Evolutionary conservation across 2,888 invertebrate genomes (phyloP), one percentile per base, ranked within the genome.

Genomic region (Stenotaenia linearis): DNA sequence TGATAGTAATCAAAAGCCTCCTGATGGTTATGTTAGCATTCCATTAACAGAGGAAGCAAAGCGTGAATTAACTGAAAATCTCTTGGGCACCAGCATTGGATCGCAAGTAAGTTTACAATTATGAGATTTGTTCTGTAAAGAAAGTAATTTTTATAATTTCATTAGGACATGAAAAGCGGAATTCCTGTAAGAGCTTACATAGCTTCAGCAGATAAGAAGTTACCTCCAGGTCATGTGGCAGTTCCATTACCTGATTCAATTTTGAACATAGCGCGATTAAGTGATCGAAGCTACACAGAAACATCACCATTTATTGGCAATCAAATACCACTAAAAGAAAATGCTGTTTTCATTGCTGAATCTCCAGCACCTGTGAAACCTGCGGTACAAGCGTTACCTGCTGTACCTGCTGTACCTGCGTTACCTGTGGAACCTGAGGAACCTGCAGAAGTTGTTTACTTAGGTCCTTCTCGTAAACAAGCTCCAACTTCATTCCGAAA

Each of bases 141-240:
- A 69, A 15, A 1, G 15, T 7, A 69, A 12, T 69, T 21, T 61
- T 25, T 15, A 25, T 28, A 2, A 6, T 40, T 40, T 45, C 21
- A 45, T 45, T 23, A 78, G 56, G 56, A 78, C 25, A n/a, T 56
- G 7, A 18, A 79, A 4, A 37, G 75, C 23, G 79, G 79, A 15
- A 79, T 79, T 75, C 79, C 79, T 5, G 79, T 79, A 21, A 21
- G 75, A 37, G 79, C 79, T 5, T 79, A 79, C 25, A 79, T 79
- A 35, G 79, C 79, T 40, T 75, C 79, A 5, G 79, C 79, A 18
- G 79, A 79, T 40, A 28, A 79, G 75, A 32, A 75, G 23, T 28
- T 79, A 18, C 79, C 79, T 2, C 28, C 79, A 21, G 79, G 79
- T n/a, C 79, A 79, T 18, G 79, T 79, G 2, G 79, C 79, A 18